Base-by-base conservation (phyloP, 2,797 vertebrate species). In the Notolabrus celidotus region DNA sequence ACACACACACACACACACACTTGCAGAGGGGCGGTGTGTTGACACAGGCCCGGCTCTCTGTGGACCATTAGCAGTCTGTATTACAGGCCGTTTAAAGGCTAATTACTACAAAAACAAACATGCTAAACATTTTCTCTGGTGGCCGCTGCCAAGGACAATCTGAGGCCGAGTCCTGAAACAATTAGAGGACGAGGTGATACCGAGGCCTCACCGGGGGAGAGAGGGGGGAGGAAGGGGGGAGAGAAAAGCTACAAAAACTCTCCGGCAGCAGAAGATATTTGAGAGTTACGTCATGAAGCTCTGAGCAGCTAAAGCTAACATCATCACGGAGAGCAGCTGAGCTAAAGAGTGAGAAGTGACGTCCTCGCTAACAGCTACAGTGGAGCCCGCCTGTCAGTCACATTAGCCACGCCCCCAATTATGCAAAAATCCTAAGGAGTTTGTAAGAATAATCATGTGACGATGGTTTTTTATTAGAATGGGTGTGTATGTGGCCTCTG, bases 101-200 rank as follows among this genome's bases (percentile, higher is more conserved):
- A 93, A 93, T 89, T 82, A 86, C 87, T 67, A 91, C 49, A 80
- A 92, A 86, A 93, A 93, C 88, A 93, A 91, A 90, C 88, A 73
- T 12, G 58, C 73, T 71, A 81, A 90, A 89, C 86, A 77, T 74
- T 87, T 82, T 77, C 68, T 84, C 56, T 68, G 49, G 70, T 29
- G 67, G 50, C 71, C 39, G 29, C 54, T 83, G 88, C 81, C 91
- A 90, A 91, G 71, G 39, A 87, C 84, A 82, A 86, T 69, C 71
- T 56, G 68, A 74, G 88, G 65, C 80, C 38, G 70, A 81, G 87
- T 71, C 76, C 79, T 80, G 80, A 73, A 88, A 89, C 84, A 89
- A 86, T 89, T 77, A 87, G 67, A 86, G 81, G 67, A 84, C 71
- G 70, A 85, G 81, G 75, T 79, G 82, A 81, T 72, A 74, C 60